Base-by-base conservation (phyloP, 2,888 invertebrate genomes). In the Endomychus coccineus region DNA sequence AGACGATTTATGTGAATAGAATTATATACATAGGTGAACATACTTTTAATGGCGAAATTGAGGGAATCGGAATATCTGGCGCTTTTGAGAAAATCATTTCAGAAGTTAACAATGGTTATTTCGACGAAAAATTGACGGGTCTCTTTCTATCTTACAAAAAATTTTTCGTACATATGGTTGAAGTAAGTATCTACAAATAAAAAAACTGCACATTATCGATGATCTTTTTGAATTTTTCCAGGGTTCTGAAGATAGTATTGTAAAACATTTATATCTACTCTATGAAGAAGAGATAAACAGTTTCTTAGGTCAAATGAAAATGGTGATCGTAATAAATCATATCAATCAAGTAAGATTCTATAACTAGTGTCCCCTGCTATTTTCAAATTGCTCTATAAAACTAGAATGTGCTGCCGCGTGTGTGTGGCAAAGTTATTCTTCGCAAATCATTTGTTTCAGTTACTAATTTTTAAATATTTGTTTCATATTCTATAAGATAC, bases 161-260 rank as follows among this genome's bases (percentile, higher is more conserved):
- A 21, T 39, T 28, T 10, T 39, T 39, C 34, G 34, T 34, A 3
- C 39, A 39, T 13, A 34, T 39, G 31, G n/a, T 39, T 4, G 39
- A 39, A 27, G 27, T 25, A n/a, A n/a, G n/a, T n/a, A n/a, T n/a
- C n/a, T n/a, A n/a, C n/a, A n/a, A n/a, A n/a, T n/a, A n/a, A n/a
- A n/a, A n/a, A n/a, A n/a, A n/a, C n/a, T n/a, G n/a, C n/a, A n/a
- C n/a, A n/a, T n/a, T n/a, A n/a, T n/a, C n/a, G n/a, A n/a, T n/a
- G n/a, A n/a, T n/a, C n/a, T n/a, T n/a, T 25, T 25, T 6, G 6
- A 7, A 10, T 10, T 25, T 25, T 12, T 25, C 12, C 6, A 25
- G 27, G 39, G 39, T 1, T 39, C 39, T 1, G 39, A 35, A 16
- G 34, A 34, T 10, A 31, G 27, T 12, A 24, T 39, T 12, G 11